Evolutionary conservation across 2,888 invertebrate genomes (phyloP).

Genomic region (Athripsodes cinereus): DNA sequence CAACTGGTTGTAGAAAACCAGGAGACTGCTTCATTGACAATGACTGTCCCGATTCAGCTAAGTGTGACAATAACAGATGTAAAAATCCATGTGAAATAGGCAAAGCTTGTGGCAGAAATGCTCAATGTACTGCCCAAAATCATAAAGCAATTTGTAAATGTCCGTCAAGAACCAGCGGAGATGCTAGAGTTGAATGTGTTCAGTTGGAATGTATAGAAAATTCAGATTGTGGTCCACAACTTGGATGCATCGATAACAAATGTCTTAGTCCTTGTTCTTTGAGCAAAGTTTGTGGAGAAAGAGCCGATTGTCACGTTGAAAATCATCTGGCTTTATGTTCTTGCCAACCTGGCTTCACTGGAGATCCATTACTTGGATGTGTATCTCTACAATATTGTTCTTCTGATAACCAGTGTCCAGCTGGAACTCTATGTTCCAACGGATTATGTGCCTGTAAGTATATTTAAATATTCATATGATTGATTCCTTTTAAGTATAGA

Average conservation of each 20-base stretch:
- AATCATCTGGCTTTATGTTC: conserved; percentile 78
- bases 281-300: conserved; percentile 75
- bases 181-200: conserved; percentile 65
- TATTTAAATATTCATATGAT: neutral
- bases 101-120: conserved; percentile 66
- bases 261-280: conserved; percentile 78
- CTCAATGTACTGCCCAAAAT: conserved; percentile 63
- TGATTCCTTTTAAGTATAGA: neutral
- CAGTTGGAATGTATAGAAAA: conserved; percentile 73
- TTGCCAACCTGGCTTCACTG: conserved; percentile 79
- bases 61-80: conserved; percentile 69
- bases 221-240: conserved; percentile 63
- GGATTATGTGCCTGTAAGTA: conserved; percentile 70
- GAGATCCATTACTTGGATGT: conserved; percentile 82
- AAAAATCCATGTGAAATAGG: conserved; percentile 67
- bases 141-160: conserved; percentile 73
- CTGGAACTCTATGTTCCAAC: conserved; percentile 76
- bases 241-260: conserved; percentile 71
- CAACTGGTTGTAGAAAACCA: conserved; percentile 71
- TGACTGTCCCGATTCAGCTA: conserved; percentile 73
- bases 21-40: conserved; percentile 75
- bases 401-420: conserved; percentile 72
- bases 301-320: conserved; percentile 66
- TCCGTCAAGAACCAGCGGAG: conserved; percentile 66
- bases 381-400: conserved; percentile 78